These are phyloP conservation scores for Drosophila bifasciata DNA, from an alignment of 1,140 invertebrate genomes.

Conservation along the genomic window DNA sequence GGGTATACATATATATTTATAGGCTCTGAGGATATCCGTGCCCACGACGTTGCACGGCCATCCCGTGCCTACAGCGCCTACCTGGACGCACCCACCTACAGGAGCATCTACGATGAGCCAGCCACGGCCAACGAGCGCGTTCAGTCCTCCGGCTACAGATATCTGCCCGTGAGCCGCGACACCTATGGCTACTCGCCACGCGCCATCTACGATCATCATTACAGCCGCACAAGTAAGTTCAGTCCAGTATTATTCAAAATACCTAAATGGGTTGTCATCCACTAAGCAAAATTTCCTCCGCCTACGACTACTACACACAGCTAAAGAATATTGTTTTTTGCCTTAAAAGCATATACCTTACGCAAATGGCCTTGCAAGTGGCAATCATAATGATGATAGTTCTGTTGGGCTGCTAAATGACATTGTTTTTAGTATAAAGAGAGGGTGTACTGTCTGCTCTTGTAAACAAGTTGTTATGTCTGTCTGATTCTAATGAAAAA, in stretches of 20 bases:
- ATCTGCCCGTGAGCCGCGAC: constrained; percentile 93
- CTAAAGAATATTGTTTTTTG: not conserved
- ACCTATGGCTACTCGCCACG: constrained; percentile 94
- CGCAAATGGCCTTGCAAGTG: constrained; percentile 15
- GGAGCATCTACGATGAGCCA: constrained; percentile 94
- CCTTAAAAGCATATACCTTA: not conserved
- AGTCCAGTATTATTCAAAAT: constrained; percentile 23
- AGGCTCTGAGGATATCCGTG: constrained; percentile 95
- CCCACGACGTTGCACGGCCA: constrained; percentile 87
- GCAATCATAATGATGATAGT: no score
- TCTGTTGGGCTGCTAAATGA: no score
- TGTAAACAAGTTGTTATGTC: no score
- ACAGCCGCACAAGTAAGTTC: constrained; percentile 92
- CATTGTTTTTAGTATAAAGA: no score
- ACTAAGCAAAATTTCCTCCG: constrained; percentile 11
- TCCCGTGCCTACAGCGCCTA: constrained; percentile 85
- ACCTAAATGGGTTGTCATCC: not conserved
- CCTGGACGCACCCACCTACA: constrained; percentile 86
- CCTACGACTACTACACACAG: constrained; percentile 34
- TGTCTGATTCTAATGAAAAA: no score
- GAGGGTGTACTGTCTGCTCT: no score
- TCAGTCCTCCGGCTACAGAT: constrained; percentile 93
- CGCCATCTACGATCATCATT: constrained; percentile 93
- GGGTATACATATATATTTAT: constrained; percentile 45
- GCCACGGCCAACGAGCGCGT: constrained; percentile 91